Percentiles rank a stretch among this genome's conserved stretches.
phyloP scores from a whole-genome alignment of 2,888 invertebrate species.

The Clunio marinus region DNA sequence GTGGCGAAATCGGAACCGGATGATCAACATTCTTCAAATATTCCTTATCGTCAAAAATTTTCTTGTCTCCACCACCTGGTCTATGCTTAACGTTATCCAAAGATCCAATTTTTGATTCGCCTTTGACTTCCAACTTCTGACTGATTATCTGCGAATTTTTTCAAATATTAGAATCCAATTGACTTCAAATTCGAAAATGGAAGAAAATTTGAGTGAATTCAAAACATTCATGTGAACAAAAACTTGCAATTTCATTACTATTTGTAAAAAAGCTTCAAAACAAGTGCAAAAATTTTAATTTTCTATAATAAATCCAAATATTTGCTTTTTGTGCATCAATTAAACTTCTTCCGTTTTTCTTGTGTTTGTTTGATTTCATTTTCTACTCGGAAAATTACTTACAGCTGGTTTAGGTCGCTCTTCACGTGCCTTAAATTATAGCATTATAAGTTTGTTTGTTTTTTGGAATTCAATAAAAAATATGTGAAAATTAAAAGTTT shows the following conservation, averaged over 20 bases:
- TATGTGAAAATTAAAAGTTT: constrained; percentile 2
- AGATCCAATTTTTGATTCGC: constrained; percentile 87
- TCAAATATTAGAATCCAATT: background rate
- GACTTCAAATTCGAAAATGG: background rate
- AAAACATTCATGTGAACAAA: constrained; percentile 8
- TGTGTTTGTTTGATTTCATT: constrained; percentile 8
- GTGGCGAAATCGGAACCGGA: constrained; percentile 55
- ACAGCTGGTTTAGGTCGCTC: constrained; percentile 26
- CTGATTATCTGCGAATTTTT: constrained; percentile 69
- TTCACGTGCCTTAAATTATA: constrained; percentile 39
- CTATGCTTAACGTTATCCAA: constrained; percentile 82
- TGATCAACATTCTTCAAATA: constrained; percentile 75
- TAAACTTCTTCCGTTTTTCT: constrained; percentile 27
- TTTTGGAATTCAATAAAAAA: background rate
- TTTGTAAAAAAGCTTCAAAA: background rate
- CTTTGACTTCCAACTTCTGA: constrained; percentile 88
- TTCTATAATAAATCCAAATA: background rate
- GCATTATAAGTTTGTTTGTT: background rate
- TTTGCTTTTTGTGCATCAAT: background rate
- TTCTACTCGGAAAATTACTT: too few species aligned
- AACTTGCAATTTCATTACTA: background rate
- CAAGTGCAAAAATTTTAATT: background rate
- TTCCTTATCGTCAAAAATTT: constrained; percentile 89
- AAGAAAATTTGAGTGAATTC: background rate
- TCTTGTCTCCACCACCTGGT: constrained; percentile 90